Conservation (phyloP, 2,797 vertebrate genomes). For the Hylomyscus alleni region DNA sequence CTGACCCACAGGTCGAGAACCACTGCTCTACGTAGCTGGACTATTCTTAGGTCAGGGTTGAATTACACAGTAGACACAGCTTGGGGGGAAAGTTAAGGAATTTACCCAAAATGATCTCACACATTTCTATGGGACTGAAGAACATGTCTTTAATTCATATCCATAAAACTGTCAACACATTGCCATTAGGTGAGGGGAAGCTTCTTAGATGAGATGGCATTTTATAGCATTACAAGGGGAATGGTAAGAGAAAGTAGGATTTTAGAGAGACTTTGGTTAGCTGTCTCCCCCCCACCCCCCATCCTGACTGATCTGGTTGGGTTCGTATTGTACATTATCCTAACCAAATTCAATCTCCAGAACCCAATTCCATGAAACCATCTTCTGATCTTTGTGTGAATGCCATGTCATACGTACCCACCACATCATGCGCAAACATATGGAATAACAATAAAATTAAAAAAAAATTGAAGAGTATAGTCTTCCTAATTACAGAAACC, state of each 20-base stretch:
- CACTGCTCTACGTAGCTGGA: neutral
- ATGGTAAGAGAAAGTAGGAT: neutral
- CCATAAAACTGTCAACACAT: conserved; percentile 9
- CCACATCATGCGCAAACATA: neutral
- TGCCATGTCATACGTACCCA: neutral
- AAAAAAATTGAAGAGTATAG: neutral
- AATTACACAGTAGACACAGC: neutral
- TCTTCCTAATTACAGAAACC: neutral
- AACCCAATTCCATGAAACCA: neutral
- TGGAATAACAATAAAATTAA: neutral
- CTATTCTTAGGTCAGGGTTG: neutral
- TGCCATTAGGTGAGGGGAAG: neutral
- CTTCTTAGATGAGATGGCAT: conserved; percentile 22
- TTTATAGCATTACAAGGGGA: conserved; percentile 31
- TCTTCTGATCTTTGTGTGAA: neutral
- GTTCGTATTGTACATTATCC: neutral
- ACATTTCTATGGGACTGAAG: conserved; percentile 35
- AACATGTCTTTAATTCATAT: neutral
- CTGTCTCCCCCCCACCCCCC: too few relatives aligned
- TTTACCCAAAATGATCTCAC: neutral
- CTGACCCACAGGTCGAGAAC: neutral
- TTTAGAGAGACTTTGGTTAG: neutral
- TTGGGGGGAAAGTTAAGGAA: neutral
- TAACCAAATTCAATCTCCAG: neutral
- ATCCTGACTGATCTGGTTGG: neutral